Base-by-base conservation (phyloP, 2,888 invertebrate genomes). In the Agelastica alni region DNA sequence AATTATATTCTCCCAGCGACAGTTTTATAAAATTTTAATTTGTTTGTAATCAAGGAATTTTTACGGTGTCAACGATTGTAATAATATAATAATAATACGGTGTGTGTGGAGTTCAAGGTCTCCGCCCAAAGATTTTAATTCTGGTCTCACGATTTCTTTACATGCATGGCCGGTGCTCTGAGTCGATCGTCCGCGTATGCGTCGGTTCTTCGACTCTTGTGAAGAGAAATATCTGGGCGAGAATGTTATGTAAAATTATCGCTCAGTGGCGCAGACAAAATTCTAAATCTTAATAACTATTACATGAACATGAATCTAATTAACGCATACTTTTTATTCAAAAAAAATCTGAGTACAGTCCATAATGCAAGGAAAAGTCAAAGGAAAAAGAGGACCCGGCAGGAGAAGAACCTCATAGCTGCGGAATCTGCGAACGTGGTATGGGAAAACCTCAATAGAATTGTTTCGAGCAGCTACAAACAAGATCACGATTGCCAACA, bases 51-150 rank as follows among this genome's bases (percentile, higher is more conserved):
- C 28, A 32, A 32, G 14, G n/a, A 36, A n/a, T 34, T 34, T 34
- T 31, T 31, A 34, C 36, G 55, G 55, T 55, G 51, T 51, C 49
- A 31, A 41, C 28, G 49, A 55, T 55, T 51, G 51, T 46, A 51
- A 45, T 39, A 43, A 47, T 51, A 49, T 51, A 45, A 55, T 55
- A 46, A 49, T 51, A 45, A 55, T 55, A 51, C 51, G 36, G 17
- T 36, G 45, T 44, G 51, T 18, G 36, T 36, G 17, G 51, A 51
- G 55, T 55, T 55, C 55, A 55, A 55, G 51, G 55, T 37, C 51
- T 46, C 28, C 51, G 41, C 28, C 41, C 41, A 45, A 47, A 55
- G 55, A 55, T 55, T 55, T 45, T 51, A 55, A 51, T 51, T 46
- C 55, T 42, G 42, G 45, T 13, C 49, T 45, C 55, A 46, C 45